Percentiles rank a stretch among this genome's conserved stretches.
Evolutionary conservation across 30 jellyfish, hydroid and myxozoan species (phyloP).

Genomic region (Rhopilema esculentum): DNA sequence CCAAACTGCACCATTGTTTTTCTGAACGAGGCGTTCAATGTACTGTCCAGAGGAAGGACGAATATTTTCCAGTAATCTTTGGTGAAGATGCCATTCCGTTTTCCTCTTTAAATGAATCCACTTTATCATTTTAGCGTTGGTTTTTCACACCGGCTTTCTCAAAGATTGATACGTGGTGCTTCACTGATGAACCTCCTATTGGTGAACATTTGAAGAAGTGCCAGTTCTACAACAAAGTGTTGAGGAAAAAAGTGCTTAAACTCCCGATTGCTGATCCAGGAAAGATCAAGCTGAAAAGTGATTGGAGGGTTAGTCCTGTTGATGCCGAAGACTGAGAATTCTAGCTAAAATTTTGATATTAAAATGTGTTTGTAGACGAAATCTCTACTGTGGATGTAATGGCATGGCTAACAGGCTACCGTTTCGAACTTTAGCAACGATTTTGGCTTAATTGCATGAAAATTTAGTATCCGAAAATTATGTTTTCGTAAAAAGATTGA

Average conservation of each 20-base stretch:
- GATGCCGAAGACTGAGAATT: not conserved
- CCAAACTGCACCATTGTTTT: too few species aligned
- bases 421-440: too few species aligned
- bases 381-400: not conserved
- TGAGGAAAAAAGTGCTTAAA: conserved; percentile 1
- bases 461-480: too few species aligned
- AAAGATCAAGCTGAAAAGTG: conserved; percentile 13
- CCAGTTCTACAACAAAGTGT: conserved; percentile 65
- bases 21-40: too few species aligned
- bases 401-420: too few species aligned
- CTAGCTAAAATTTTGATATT: not conserved
- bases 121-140: conserved; percentile 63
- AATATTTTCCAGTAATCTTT: not conserved
- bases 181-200: conserved; percentile 75
- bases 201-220: conserved; percentile 80
- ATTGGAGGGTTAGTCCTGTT: conserved; percentile 6
- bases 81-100: not conserved
- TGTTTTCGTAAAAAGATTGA: too few species aligned
- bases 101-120: too few species aligned
- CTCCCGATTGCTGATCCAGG: conserved; percentile 15
- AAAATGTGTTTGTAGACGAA: not conserved
- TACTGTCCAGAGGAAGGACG: too few species aligned
- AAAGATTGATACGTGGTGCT: conserved; percentile 65
- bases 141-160: conserved; percentile 83
- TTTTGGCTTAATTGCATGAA: too few species aligned